Base-by-base conservation (phyloP, 2,888 invertebrate species). In the Drosophila mettleri region DNA sequence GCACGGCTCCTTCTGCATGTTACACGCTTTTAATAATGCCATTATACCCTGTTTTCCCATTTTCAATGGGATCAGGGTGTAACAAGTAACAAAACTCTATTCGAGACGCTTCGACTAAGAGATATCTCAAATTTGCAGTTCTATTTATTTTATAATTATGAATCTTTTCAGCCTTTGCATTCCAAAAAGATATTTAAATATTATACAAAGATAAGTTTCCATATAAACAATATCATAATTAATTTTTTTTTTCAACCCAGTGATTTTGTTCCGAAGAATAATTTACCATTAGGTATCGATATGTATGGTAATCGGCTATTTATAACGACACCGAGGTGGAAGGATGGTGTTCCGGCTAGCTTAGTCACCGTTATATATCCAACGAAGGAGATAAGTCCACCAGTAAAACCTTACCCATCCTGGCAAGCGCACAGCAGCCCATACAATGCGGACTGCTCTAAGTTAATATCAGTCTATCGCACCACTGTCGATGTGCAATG, bases 321-420 rank as follows among this genome's bases (percentile, higher is more conserved):
- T 91, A 92, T 97, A 3, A 95, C 96, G 2, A 92, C 96, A 53
- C 97, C 97, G 0, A 94, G 95, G 71, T 96, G 96, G 96, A 94
- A 95, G 58, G 92, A 93, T 31, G 96, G 96, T 0, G 94, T 96
- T 0, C 96, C 96, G 0, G 96, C 95, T 0, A 96, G 96, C 0
- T 91, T 97, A 38, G 94, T 95, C 0, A 95, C 95, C 1, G 90
- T 96, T 1, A 94, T 95, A 0, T 93, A 94, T 60, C 92, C 93
- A 1, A 94, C 95, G 0, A 93, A 93, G 4, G 92, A 92, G 94
- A 34, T 91, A 16, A 93, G 93, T 55, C 96, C 97, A 0, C 93
- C 93, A 8, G 92, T 97, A 18, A 93, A 92, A 29, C 97, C 97
- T 0, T 97, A 96, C 91, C 97, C 97, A 0, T 93, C 94, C 81